A percentile compares a stretch with the other conserved stretches of the same genome.
These are phyloP conservation scores for Argyresthia goedartella DNA, from an alignment of 2,888 invertebrate genomes.

Conservation along the genomic window DNA sequence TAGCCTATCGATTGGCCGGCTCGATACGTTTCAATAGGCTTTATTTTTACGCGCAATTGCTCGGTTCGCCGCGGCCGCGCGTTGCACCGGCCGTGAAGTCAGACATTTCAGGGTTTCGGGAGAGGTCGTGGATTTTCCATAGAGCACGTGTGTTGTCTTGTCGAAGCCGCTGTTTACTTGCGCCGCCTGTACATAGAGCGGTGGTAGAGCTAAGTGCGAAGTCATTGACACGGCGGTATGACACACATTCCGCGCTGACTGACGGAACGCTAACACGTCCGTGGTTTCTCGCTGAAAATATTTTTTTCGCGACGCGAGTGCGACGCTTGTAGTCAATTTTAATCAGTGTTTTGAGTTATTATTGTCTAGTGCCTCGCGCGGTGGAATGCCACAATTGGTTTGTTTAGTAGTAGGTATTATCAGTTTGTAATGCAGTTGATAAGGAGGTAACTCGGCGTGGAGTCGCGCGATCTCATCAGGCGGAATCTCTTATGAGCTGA, in stretches of 20 bases:
- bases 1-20: conserved; percentile 22
- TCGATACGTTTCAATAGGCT: conserved; percentile 19
- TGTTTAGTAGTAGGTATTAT: too few species aligned
- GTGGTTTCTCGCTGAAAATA: conserved; percentile 35
- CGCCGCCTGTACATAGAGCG: conserved; percentile 25
- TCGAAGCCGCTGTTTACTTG: conserved; percentile 43
- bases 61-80: conserved; percentile 33
- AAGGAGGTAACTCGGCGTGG: conserved; percentile 21
- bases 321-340: conserved; percentile 15
- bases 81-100: conserved; percentile 25
- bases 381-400: too few species aligned
- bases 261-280: conserved; percentile 48
- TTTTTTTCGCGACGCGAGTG: conserved; percentile 22
- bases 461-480: conserved; percentile 17
- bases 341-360: neutral
- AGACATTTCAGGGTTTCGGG: conserved; percentile 24
- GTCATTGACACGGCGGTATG: conserved; percentile 64
- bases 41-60: conserved; percentile 32
- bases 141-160: conserved; percentile 47
- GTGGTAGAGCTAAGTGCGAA: conserved; percentile 30
- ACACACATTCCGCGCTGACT: conserved; percentile 61
- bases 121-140: conserved; percentile 28
- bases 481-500: too few species aligned
- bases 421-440: too few species aligned
- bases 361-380: neutral